Base-by-base conservation (phyloP, 2,113 vertebrate genomes). In the Panthera uncia region DNA sequence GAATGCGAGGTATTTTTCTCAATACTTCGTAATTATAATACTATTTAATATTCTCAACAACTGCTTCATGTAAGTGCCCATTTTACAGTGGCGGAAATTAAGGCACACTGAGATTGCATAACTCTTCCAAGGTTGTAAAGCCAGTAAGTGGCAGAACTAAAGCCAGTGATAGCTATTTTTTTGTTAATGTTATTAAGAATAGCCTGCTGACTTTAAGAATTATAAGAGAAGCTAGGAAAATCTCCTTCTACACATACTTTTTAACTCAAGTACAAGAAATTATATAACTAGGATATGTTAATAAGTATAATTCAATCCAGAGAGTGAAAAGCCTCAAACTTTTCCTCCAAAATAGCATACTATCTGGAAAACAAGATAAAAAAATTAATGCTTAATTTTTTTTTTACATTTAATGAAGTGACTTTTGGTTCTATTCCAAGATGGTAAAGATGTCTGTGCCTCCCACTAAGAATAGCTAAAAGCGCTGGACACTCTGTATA, bases 21-120 rank as follows among this genome's bases (percentile, higher is more conserved):
- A 83, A 41, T 83, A 80, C 52, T 94, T 89, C 66, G 78, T 63
- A 79, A 83, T 78, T 91, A 91, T 19, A 63, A 73, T 80, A 93
- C 29, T n/a, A 91, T 88, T 76, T 91, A 95, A 91, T 63, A 19
- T 52, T 85, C 66, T 95, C 38, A 95, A 94, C 74, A 91, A 41
- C n/a, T 9, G 88, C 55, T 65, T 33, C 23, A 87, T 66, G 7
- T 74, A 63, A 80, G 27, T 38, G 29, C 83, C 76, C 76, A 81
- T 55, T 96, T 74, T 91, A 50, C 61, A 83, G 29, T 81, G 25
- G 25, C 92, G 63, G 31, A 91, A 95, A 87, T 95, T 87, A 91
- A 97, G 76, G 19, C 29, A 94, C 19, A 38, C 0, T 65, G 14
- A 96, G 76, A 88, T 76, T 88, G 66, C 91, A 89, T 88, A 83